Evolutionary conservation across 2,888 invertebrate genomes (phyloP), one percentile per base, ranked within the genome.

Genomic region (Pristionchus fissidentatus): DNA sequence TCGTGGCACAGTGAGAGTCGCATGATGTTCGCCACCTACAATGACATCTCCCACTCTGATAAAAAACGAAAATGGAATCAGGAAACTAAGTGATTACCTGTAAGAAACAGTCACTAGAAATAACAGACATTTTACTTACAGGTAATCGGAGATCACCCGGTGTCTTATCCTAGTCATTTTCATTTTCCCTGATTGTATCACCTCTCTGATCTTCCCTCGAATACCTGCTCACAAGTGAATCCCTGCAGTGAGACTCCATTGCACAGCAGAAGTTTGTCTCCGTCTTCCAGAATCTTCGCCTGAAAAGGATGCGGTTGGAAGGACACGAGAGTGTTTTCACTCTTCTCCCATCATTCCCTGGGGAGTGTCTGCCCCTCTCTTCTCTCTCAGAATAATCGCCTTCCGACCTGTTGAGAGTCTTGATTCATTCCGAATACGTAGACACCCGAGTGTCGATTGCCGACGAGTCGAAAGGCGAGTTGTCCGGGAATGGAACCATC

Each of bases 171-270:
- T n/a, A n/a, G n/a, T n/a, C n/a, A n/a, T n/a, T n/a, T n/a, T n/a
- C n/a, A n/a, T n/a, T n/a, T n/a, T n/a, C n/a, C n/a, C n/a, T n/a
- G n/a, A n/a, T n/a, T n/a, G n/a, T n/a, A n/a, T n/a, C n/a, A n/a
- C n/a, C n/a, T n/a, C n/a, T n/a, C n/a, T n/a, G n/a, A n/a, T n/a
- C n/a, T n/a, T n/a, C n/a, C n/a, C n/a, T n/a, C 26, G n/a, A 13
- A 22, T 38, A 83, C 83, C 55, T 83, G 83, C 52, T 83, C 83
- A 29, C 83, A 83, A 15, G 83, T 83, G 73, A 83, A 73, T 15
- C 83, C 83, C 15, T 49, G 70, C 13, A 83, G 73, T 3, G 70
- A 38, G 19, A 83, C 32, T 35, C 83, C 83, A 55, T 83, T 83
- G 55, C 83, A 83, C 15, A 70, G 38, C 10, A 83, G 70, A 0